Evolutionary conservation across 1,140 invertebrate genomes (phyloP).

Genomic region (Pteromalus puparum): DNA sequence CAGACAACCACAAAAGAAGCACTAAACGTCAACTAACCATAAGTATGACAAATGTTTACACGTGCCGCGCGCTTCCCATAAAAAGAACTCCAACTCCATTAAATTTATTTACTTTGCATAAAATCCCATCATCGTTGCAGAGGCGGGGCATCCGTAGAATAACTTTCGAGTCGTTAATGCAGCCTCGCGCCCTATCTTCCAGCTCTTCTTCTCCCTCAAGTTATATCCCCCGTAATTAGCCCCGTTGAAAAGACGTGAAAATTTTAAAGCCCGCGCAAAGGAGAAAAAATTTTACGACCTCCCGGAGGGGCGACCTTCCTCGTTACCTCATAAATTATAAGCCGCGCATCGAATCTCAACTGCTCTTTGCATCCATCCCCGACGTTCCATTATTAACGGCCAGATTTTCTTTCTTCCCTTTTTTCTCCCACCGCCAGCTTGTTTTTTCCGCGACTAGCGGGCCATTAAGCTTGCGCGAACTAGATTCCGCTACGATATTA

Average conservation of each 20-base stretch:
- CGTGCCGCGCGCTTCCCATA: neutral
- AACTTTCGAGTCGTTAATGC: neutral
- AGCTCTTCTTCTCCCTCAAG: neutral
- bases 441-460: neutral
- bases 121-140: neutral
- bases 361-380: neutral
- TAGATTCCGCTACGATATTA: neutral
- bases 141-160: neutral
- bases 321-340: slow-evolving; percentile 4
- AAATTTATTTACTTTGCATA: slow-evolving; percentile 2
- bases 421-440: neutral
- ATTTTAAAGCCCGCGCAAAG: neutral
- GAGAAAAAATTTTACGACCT: slow-evolving; percentile 1
- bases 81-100: neutral
- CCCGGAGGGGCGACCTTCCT: neutral
- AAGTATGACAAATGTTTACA: neutral
- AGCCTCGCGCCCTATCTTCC: neutral
- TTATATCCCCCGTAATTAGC: neutral
- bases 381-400: slow-evolving; percentile 3
- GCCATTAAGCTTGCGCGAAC: neutral
- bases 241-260: slow-evolving; percentile 3
- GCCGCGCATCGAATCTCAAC: neutral
- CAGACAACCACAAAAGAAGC: neutral
- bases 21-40: neutral
- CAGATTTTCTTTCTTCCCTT: neutral